These are phyloP conservation scores for Lasiurus borealis DNA, from an alignment of 2,113 vertebrate genomes.

Conservation along the genomic window DNA sequence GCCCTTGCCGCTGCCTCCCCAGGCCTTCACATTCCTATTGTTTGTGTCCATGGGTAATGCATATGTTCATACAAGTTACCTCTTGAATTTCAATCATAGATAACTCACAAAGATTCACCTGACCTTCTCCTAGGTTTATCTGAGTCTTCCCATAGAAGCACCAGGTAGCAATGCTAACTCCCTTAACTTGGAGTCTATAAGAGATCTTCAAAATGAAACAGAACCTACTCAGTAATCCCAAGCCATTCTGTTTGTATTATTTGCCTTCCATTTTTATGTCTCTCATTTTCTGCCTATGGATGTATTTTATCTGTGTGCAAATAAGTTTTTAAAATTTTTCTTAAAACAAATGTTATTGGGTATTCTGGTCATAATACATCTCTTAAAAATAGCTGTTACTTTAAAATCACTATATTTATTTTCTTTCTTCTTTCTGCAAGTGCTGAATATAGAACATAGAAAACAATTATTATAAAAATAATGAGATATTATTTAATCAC, in stretches of 20 bases:
- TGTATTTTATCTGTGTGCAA: background rate
- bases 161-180: background rate
- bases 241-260: background rate
- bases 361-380: background rate
- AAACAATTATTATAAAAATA: background rate
- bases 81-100: background rate
- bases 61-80: too few relatives aligned
- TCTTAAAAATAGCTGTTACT: background rate
- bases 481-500: background rate
- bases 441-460: background rate
- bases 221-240: background rate
- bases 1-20: too few relatives aligned
- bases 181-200: background rate
- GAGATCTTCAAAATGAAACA: accelerated
- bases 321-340: background rate
- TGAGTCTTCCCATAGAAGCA: background rate
- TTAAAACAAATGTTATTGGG: background rate
- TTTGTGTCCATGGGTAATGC: too few relatives aligned
- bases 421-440: background rate
- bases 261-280: background rate
- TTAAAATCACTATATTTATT: slow-evolving; percentile 2
- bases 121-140: background rate
- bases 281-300: background rate
- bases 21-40: too few relatives aligned
- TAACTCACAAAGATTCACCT: background rate